phyloP scores from a whole-genome alignment of 2,888 invertebrate species.

The Lithophane socia region DNA sequence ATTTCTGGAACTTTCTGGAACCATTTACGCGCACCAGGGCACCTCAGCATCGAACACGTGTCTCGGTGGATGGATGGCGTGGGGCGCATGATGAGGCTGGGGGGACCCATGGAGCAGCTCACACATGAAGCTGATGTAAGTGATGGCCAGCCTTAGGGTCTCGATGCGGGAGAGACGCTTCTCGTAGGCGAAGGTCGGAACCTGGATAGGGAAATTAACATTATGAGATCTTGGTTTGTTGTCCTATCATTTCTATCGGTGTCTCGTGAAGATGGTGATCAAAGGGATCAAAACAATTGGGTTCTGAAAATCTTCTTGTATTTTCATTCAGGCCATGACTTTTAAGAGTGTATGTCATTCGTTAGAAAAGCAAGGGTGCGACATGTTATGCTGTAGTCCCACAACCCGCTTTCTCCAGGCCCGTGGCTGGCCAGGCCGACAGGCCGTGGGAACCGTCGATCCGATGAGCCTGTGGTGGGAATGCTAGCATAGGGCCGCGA shows the following conservation, averaged over 20 bases:
- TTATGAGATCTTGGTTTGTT: neutral
- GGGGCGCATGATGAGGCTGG: conserved; percentile 81
- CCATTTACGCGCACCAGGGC: conserved; percentile 85
- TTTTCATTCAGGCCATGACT: neutral
- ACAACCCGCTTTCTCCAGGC: too few species aligned
- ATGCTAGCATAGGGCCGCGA: too few species aligned
- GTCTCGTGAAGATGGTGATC: neutral
- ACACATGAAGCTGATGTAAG: conserved; percentile 99
- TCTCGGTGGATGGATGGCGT: conserved; percentile 78
- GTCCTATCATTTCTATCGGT: neutral
- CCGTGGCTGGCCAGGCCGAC: too few species aligned
- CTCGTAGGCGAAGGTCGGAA: conserved; percentile 99
- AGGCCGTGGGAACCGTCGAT: too few species aligned
- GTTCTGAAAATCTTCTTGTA: neutral
- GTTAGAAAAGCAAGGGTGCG: neutral
- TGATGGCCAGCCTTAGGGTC: conserved; percentile 97
- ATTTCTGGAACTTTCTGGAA: neutral
- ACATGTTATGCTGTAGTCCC: neutral
- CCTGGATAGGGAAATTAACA: conserved; percentile 80
- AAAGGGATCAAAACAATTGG: neutral
- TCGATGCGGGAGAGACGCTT: conserved; percentile 98
- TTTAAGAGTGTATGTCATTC: neutral
- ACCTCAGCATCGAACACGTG: conserved; percentile 88
- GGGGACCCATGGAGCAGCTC: conserved; percentile 94
- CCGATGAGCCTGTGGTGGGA: too few species aligned